Conservation (phyloP, 2,113 vertebrate species). For the Ciconia maguari region DNA sequence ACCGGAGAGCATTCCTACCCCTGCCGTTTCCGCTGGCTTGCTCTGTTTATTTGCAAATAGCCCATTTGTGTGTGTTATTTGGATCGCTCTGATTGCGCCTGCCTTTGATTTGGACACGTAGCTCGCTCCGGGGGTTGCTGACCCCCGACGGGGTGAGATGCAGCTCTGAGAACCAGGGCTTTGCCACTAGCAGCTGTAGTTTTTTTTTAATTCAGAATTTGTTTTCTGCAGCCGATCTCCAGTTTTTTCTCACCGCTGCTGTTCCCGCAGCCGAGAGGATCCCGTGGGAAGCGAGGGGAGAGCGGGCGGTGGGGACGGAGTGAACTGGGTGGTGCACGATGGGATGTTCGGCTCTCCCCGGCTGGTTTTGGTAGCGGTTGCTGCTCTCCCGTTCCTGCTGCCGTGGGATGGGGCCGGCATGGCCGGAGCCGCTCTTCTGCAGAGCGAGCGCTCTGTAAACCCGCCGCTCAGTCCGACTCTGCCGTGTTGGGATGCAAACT, state of each 20-base stretch:
- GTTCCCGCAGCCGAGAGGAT: not conserved
- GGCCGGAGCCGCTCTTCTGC: not conserved
- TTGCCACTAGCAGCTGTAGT: not conserved
- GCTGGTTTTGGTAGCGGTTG: not conserved
- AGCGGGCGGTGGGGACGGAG: not conserved
- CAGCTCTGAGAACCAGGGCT: not conserved
- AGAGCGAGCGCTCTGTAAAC: accelerated
- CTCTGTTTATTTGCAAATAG: constrained; percentile 56
- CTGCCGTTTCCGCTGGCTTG: not conserved
- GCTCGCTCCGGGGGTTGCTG: not conserved
- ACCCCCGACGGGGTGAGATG: not conserved
- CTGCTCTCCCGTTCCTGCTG: accelerated
- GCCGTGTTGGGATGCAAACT: accelerated
- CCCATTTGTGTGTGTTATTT: not conserved
- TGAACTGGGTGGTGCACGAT: accelerated
- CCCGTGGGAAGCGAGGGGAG: not conserved
- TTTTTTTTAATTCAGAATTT: not conserved
- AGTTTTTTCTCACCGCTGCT: not conserved
- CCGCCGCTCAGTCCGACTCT: accelerated
- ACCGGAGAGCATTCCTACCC: constrained; percentile 26
- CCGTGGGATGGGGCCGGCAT: not conserved
- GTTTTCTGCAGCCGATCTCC: not conserved
- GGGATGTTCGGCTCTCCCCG: not conserved
- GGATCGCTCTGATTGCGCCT: not conserved
- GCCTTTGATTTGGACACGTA: constrained; percentile 37